phyloP scores from a whole-genome alignment of 2,797 vertebrate species.

The Labroides dimidiatus region DNA sequence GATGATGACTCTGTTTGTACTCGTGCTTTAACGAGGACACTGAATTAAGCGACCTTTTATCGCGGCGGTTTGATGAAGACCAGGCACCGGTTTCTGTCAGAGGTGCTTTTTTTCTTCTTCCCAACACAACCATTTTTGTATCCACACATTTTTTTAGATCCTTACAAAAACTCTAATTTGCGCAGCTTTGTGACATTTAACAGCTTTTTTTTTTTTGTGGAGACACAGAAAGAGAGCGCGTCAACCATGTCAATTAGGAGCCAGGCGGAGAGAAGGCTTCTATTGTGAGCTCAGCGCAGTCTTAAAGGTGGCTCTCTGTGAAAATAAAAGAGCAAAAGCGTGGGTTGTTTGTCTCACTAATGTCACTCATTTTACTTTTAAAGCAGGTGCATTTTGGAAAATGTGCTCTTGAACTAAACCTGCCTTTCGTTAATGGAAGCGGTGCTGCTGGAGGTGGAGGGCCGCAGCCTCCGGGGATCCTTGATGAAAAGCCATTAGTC shows the following conservation, averaged over 20 bases:
- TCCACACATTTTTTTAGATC: constrained; percentile 22
- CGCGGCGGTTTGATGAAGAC: constrained; percentile 4
- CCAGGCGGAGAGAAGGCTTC: constrained; percentile 27
- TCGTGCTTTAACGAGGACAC: constrained; percentile 59
- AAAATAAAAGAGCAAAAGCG: constrained; percentile 52
- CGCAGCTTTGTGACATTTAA: constrained; percentile 33
- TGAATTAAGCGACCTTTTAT: constrained; percentile 51
- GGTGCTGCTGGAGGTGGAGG: constrained; percentile 58
- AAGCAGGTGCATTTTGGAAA: constrained; percentile 73
- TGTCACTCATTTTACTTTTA: constrained; percentile 79
- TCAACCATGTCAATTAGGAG: constrained; percentile 52
- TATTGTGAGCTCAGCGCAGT: constrained; percentile 20
- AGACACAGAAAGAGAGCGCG: constrained; percentile 20
- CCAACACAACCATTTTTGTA: not conserved
- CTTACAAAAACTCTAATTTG: not conserved
- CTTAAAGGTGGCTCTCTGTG: constrained; percentile 58
- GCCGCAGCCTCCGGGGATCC: constrained; percentile 73
- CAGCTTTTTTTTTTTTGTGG: constrained; percentile 34
- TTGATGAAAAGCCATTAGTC: constrained; percentile 79
- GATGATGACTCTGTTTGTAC: constrained; percentile 66
- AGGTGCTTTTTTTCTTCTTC: constrained; percentile 19
- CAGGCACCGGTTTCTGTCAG: constrained; percentile 9
- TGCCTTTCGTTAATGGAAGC: constrained; percentile 70
- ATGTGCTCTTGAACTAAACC: constrained; percentile 73
- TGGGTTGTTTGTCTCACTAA: constrained; percentile 72